Percentiles rank a stretch among this genome's conserved stretches.
Evolutionary conservation across 1,140 invertebrate species (phyloP).

Genomic region (Drosophila nigromelanica): DNA sequence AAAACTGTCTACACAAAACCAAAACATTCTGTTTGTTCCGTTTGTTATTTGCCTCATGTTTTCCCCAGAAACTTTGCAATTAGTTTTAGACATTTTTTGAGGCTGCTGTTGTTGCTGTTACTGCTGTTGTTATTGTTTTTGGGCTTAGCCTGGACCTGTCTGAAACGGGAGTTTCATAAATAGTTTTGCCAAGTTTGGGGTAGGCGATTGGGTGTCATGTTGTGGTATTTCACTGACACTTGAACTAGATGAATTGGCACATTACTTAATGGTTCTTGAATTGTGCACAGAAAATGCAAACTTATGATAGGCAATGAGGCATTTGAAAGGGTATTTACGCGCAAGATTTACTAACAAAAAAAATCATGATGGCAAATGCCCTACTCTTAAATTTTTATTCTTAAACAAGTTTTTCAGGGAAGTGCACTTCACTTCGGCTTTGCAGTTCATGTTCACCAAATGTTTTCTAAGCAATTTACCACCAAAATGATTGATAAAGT

Average conservation of each 20-base stretch:
- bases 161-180: slow-evolving; percentile 55
- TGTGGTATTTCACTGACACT: slow-evolving; percentile 56
- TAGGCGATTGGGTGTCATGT: slow-evolving; percentile 47
- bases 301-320: slow-evolving; percentile 34
- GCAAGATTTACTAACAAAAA: slow-evolving; percentile 20
- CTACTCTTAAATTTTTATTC: background rate
- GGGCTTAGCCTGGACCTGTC: slow-evolving; percentile 4
- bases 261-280: slow-evolving; percentile 57
- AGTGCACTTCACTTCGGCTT: slow-evolving; percentile 19
- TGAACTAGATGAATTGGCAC: slow-evolving; percentile 69
- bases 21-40: slow-evolving; percentile 39
- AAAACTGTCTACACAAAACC: slow-evolving; percentile 32
- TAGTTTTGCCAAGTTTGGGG: slow-evolving; percentile 64
- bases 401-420: slow-evolving; percentile 2
- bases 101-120: slow-evolving; percentile 22
- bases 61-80: slow-evolving; percentile 58
- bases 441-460: slow-evolving; percentile 56
- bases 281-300: slow-evolving; percentile 17
- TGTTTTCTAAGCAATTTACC: slow-evolving; percentile 83
- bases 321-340: slow-evolving; percentile 19
- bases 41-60: slow-evolving; percentile 39
- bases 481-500: slow-evolving; percentile 83
- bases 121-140: slow-evolving; percentile 19
- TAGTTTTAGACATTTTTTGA: slow-evolving; percentile 54
- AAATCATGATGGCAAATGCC: slow-evolving; percentile 12